Evolutionary conservation across 92 coral and sea anemone genomes (phyloP).

Genomic region (Parazoanthus swiftii): DNA sequence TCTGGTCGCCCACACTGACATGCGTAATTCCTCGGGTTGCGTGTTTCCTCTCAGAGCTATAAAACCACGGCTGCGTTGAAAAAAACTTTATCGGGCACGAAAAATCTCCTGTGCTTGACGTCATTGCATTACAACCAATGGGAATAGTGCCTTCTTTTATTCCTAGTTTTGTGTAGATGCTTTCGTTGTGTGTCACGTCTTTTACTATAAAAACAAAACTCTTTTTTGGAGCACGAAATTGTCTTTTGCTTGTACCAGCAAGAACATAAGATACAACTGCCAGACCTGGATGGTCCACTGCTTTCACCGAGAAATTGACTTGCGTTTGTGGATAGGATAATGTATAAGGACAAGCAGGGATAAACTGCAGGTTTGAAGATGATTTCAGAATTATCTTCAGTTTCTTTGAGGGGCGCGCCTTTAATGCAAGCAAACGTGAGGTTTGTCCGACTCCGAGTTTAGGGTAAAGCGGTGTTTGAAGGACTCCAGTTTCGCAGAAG

Average conservation of each 20-base stretch:
- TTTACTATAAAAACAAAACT: constrained; percentile 43
- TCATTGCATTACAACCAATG: constrained; percentile 46
- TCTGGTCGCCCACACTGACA: constrained; percentile 18
- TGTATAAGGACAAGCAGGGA: constrained; percentile 29
- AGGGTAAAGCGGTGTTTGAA: constrained; percentile 53
- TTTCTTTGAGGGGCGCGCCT: constrained; percentile 46
- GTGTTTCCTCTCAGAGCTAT: background rate
- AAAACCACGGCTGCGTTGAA: constrained; percentile 44
- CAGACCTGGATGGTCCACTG: constrained; percentile 45
- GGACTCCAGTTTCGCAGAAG: constrained; percentile 50
- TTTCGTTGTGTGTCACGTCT: constrained; percentile 7
- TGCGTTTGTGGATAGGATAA: constrained; percentile 44
- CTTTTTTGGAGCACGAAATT: constrained; percentile 44
- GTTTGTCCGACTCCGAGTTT: constrained; percentile 36
- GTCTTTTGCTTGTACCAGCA: constrained; percentile 33
- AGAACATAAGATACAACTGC: constrained; percentile 50
- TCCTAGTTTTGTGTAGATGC: constrained; percentile 48
- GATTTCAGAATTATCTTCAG: constrained; percentile 42
- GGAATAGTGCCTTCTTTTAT: constrained; percentile 46
- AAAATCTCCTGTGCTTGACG: background rate
- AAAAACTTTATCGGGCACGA: background rate
- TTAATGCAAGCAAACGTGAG: constrained; percentile 1
- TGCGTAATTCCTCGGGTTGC: constrained; percentile 50
- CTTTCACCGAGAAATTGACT: constrained; percentile 43
- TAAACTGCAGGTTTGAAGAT: constrained; percentile 35